Percentiles rank a stretch among this genome's conserved stretches.
Conservation (phyloP, 2,113 vertebrate species). For the Pogona vitticeps region DNA sequence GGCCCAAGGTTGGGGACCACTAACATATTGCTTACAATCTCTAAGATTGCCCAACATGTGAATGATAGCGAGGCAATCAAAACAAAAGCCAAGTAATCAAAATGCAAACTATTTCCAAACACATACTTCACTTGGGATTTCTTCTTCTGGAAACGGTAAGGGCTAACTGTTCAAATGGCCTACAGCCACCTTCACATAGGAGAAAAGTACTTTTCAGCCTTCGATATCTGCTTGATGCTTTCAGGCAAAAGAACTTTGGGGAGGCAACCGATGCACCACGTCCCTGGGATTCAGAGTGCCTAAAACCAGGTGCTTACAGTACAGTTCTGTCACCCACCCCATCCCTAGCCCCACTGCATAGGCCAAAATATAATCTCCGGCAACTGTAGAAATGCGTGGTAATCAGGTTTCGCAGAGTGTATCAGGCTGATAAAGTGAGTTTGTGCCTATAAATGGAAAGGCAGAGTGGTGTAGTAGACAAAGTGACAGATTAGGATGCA, state of each 20-base stretch:
- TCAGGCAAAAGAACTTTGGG: not conserved
- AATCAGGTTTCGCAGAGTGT: no score
- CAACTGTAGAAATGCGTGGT: no score
- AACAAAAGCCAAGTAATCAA: slow-evolving; percentile 49
- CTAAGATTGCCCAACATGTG: not conserved
- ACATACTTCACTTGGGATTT: not conserved
- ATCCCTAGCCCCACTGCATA: not conserved
- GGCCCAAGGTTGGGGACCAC: no score
- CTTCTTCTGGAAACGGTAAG: slow-evolving; percentile 48
- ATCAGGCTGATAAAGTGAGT: no score
- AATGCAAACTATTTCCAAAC: slow-evolving; percentile 43
- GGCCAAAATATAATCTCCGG: not conserved
- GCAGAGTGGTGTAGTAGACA: no score
- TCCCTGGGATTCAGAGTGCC: not conserved
- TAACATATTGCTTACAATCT: slow-evolving; percentile 4
- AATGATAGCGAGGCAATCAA: slow-evolving; percentile 49
- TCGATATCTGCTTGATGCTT: slow-evolving; percentile 8
- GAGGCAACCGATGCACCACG: not conserved
- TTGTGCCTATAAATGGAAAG: no score
- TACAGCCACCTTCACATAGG: slow-evolving; percentile 51
- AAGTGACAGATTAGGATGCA: no score
- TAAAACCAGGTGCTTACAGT: not conserved
- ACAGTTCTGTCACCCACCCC: no score
- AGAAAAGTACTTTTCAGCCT: slow-evolving; percentile 47
- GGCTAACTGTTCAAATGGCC: not conserved